Base-by-base conservation (phyloP, 2,113 vertebrate genomes). In the Ranitomeya imitator region DNA sequence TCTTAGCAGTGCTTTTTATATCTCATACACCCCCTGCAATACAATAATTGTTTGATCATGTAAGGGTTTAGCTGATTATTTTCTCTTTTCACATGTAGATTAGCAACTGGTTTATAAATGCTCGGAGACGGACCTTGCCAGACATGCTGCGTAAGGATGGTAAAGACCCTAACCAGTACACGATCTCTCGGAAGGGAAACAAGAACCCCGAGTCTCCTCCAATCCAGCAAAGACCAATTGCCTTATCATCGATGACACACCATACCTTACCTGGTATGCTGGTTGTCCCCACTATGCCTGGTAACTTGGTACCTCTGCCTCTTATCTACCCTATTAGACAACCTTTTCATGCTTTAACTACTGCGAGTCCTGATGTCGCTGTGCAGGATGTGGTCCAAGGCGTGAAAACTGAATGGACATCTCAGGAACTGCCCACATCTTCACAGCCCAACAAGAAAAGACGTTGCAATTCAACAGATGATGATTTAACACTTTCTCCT, bases 41-140 rank as follows among this genome's bases (percentile, higher is more conserved):
- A 31, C 26, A 11, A 67, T 31, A 31, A 10, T 11, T 12, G 9
- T 10, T 23, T 67, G 65, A n/a, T 23, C 65, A 12, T 67, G 65
- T 26, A 23, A 67, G 3, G 0, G n/a, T 15, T 69, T 2, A 26
- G 1, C 67, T 71, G 67, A 74, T 31, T 15, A 18, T 51, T 7
- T 31, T 84, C 16, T 54, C 0, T 51, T 54, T 87, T 19, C 52
- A 89, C 63, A 79, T 90, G 10, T 91, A 99, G 98, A 98, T 99
- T 89, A 99, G 97, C 91, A 99, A 99, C 93, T 99, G 98, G 98
- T 99, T 99, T 92, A 99, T 99, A 93, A 99, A 99, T 0, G 98
- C 98, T 0, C 93, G 98, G 4, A 94, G 98, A 31, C 94, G 98
- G 71, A 96, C 99, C 84, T 96, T 99, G 4, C 98, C 98, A 0